phyloP scores from a whole-genome alignment of 2,113 vertebrate species.

The Aythya baeri region DNA sequence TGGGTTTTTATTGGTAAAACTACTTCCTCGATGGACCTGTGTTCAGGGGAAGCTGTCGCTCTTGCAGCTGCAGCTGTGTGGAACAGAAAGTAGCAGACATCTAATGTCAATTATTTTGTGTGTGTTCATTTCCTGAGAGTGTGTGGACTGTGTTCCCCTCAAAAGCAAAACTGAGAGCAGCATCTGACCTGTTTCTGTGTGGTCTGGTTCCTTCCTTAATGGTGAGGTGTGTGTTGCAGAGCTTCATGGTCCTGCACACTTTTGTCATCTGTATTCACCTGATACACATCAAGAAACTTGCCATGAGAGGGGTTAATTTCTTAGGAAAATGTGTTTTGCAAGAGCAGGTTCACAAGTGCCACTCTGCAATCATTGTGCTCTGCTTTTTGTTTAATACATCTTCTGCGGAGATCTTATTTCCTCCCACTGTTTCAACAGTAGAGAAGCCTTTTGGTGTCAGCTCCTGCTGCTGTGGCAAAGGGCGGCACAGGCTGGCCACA shows the following conservation, averaged over 20 bases:
- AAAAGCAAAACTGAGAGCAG: neutral
- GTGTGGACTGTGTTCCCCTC: neutral
- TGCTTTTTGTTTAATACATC: neutral
- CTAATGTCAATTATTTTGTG: neutral
- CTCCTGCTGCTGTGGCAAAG: neutral
- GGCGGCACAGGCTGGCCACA: rapidly evolving
- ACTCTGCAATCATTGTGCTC: neutral
- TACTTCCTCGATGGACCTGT: neutral
- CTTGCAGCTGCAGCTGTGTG: neutral
- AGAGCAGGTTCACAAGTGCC: neutral
- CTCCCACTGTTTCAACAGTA: neutral
- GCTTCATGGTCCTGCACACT: neutral
- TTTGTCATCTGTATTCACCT: neutral
- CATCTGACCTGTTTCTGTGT: neutral
- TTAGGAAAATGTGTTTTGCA: neutral
- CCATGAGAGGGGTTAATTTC: rapidly evolving
- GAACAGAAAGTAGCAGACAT: neutral
- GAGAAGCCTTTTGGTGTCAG: neutral
- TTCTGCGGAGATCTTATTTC: neutral
- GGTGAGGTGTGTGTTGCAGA: neutral
- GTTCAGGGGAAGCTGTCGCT: rapidly evolving
- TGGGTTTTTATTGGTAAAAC: neutral
- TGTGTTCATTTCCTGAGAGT: neutral
- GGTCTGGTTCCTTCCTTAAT: neutral
- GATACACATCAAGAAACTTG: neutral